Evolutionary conservation across 2,113 vertebrate genomes (phyloP), one percentile per base, ranked within the genome.

Genomic region (Zapus hudsonius): DNA sequence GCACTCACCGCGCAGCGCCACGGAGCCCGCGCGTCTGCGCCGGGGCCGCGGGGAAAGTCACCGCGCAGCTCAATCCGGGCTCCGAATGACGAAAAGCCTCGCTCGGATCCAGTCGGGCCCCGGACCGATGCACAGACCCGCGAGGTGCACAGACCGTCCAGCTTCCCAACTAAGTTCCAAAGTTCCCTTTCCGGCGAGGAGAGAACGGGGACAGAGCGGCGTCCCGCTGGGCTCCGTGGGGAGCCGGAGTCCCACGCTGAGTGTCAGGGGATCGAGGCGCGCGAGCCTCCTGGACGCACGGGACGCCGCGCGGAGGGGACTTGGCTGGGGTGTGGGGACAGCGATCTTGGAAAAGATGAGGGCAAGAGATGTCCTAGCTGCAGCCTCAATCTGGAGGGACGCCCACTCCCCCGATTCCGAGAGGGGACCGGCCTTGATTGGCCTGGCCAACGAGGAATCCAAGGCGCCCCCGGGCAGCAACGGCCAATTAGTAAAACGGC

Each of bases 171-270:
- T 82, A 96, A 96, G 96, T 98, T 98, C 97, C 90, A 96, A 98
- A 98, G 97, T 97, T 97, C 96, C 96, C 96, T 95, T 96, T 87
- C 38, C 88, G 67, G n/a, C 61, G 1, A 91, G 55, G 57, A 11
- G 52, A 22, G 38, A 64, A 79, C 1, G 38, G 36, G 13, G 55
- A 1, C 67, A 0, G 59, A 33, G 31, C 40, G 27, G 70, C 73
- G 11, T 42, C 47, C 73, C 9, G 33, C 36, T 29, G 47, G 47
- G 82, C 74, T 29, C 10, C 0, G 79, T 38, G 9, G 61, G 40
- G 33, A 69, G 67, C 44, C 0, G 16, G 67, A 36, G 1, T 22
- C 38, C 12, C 67, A 40, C 9, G 63, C 78, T 31, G n/a, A 15
- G 0, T 0, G 80, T 29, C 36, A 22, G 0, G 83, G 67, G 55